Percentiles rank a stretch among this genome's conserved stretches.
Conservation (phyloP, 2,888 invertebrate species). For the Drosophila cognata region DNA sequence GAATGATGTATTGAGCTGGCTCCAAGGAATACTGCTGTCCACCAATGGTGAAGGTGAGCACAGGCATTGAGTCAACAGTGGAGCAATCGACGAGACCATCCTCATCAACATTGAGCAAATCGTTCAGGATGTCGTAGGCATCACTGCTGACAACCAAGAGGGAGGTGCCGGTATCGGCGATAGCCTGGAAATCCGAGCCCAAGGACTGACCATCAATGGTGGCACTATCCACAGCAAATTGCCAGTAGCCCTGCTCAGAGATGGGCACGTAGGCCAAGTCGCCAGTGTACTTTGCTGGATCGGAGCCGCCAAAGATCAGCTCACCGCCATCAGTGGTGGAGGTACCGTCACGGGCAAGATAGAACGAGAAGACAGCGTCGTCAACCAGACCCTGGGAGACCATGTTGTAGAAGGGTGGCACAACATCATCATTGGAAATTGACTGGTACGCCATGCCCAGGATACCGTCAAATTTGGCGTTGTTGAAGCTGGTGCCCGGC, state of each 20-base stretch:
- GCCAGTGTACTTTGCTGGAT: conserved; percentile 92
- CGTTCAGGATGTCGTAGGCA: conserved; percentile 41
- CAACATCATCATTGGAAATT: conserved; percentile 94
- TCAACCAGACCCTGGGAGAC: conserved; percentile 90
- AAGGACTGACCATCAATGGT: conserved; percentile 86
- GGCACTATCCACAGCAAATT: conserved; percentile 93
- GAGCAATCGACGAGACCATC: conserved; percentile 89
- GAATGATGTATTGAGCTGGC: conserved; percentile 91
- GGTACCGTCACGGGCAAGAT: conserved; percentile 89
- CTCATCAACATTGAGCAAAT: conserved; percentile 34
- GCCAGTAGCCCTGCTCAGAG: conserved; percentile 95
- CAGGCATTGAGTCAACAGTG: conserved; percentile 91
- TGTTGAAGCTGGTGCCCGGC: conserved; percentile 96
- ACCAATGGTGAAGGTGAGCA: conserved; percentile 90
- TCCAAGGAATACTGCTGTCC: conserved; percentile 90
- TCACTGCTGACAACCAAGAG: conserved; percentile 89
- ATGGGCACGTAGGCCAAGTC: conserved; percentile 90
- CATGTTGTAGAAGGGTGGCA: conserved; percentile 96
- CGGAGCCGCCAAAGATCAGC: conserved; percentile 96
- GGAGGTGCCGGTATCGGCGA: conserved; percentile 98
- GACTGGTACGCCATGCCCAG: conserved; percentile 95
- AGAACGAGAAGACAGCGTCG: conserved; percentile 95
- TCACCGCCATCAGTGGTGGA: conserved; percentile 87
- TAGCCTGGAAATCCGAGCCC: conserved; percentile 87
- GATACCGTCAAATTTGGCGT: conserved; percentile 99